phyloP scores from a whole-genome alignment of 2,888 invertebrate species.

The Sussaba pulchella region DNA sequence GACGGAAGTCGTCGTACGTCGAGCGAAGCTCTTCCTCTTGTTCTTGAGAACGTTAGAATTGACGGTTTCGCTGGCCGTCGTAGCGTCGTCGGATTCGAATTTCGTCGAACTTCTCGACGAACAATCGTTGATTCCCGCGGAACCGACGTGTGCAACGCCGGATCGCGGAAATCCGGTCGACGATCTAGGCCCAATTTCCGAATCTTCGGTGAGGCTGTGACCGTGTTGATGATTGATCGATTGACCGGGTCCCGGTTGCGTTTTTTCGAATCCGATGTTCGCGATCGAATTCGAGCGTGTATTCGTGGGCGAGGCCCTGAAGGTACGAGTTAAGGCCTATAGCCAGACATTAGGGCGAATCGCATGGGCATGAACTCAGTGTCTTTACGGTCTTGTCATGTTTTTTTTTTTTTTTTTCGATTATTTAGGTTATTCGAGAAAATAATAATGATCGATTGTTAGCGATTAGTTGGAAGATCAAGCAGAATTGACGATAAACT shows the following conservation, averaged over 20 bases:
- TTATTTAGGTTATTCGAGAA: neutral
- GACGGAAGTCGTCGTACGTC: constrained; percentile 82
- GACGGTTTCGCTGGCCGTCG: constrained; percentile 80
- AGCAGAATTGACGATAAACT: neutral
- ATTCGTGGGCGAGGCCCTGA: constrained; percentile 82
- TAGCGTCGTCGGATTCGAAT: constrained; percentile 83
- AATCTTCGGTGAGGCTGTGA: constrained; percentile 69
- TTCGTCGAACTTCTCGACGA: constrained; percentile 73
- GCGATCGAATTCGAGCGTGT: constrained; percentile 79
- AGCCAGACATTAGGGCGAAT: constrained; percentile 84
- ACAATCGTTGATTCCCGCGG: constrained; percentile 34
- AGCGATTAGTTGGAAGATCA: neutral
- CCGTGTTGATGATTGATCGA: constrained; percentile 43
- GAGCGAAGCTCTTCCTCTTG: constrained; percentile 76
- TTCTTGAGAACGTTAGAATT: constrained; percentile 78
- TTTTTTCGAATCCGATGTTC: constrained; percentile 70
- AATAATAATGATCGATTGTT: constrained; percentile 10
- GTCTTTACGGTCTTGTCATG: constrained; percentile 78
- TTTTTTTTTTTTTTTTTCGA: constrained; percentile 4
- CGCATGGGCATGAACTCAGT: constrained; percentile 82
- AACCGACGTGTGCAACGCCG: constrained; percentile 46
- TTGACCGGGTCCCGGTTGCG: constrained; percentile 40
- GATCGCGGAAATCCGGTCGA: constrained; percentile 71
- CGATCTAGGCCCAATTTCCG: constrained; percentile 67
- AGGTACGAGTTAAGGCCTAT: constrained; percentile 84